phyloP scores from a whole-genome alignment of 2,888 invertebrate species.

The Seira ritae region DNA sequence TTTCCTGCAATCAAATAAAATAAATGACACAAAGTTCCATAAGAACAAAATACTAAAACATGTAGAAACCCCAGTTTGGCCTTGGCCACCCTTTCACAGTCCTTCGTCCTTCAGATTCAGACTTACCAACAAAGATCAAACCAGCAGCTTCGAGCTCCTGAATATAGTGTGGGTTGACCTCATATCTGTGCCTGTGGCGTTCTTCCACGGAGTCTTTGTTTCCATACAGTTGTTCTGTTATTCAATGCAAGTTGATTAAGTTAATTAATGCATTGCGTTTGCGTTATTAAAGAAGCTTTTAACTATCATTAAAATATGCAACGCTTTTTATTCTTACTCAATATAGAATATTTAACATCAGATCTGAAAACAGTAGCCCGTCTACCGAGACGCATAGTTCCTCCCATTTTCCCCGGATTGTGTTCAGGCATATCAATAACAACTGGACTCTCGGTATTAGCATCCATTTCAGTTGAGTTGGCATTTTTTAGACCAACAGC shows the following conservation, averaged over 20 bases:
- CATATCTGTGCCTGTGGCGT: constrained; percentile 97
- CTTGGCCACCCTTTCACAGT: no score
- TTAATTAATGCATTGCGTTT: constrained; percentile 56
- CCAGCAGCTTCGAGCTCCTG: constrained; percentile 87
- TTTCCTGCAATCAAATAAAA: no score
- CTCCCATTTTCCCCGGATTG: constrained; percentile 93
- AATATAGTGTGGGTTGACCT: constrained; percentile 95
- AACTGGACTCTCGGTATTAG: constrained; percentile 84
- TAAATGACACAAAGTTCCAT: no score
- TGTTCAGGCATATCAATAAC: constrained; percentile 99
- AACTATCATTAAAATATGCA: no score
- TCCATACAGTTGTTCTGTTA: constrained; percentile 86
- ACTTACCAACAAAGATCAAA: constrained; percentile 88
- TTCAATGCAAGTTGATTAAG: no score
- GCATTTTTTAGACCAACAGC: constrained; percentile 86
- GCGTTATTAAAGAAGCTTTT: neutral
- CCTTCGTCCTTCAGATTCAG: neutral
- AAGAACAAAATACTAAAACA: no score
- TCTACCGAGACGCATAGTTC: constrained; percentile 98
- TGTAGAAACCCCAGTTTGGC: no score
- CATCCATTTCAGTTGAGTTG: constrained; percentile 90
- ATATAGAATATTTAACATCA: constrained; percentile 73
- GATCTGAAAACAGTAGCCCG: constrained; percentile 88
- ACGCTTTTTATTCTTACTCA: no score
- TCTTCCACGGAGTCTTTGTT: constrained; percentile 89